Evolutionary conservation across 2,888 invertebrate species (phyloP).

Genomic region (Sycophila texana): DNA sequence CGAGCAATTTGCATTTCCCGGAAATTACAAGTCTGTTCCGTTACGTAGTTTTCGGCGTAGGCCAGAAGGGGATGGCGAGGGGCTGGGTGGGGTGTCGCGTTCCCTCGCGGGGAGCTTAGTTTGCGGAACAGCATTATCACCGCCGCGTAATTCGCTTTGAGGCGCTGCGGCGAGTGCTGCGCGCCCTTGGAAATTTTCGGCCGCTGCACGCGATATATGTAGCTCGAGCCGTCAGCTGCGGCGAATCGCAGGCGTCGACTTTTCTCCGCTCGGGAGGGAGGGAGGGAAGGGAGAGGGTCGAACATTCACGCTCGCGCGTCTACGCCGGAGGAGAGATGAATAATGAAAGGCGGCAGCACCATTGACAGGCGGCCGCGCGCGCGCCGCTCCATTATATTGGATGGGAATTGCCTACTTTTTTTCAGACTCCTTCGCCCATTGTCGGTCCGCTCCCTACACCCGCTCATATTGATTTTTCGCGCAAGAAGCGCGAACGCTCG

Average conservation of each 20-base stretch:
- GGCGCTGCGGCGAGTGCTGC: conserved; percentile 13
- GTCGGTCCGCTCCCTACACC: not conserved
- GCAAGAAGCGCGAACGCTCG: not conserved
- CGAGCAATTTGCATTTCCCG: conserved; percentile 63
- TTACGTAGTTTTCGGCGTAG: conserved; percentile 60
- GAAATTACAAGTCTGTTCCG: conserved; percentile 63
- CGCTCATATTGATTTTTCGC: conserved; percentile 9
- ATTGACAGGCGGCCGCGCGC: not conserved
- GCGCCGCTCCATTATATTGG: conserved; percentile 11
- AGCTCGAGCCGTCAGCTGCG: not conserved
- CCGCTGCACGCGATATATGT: not conserved
- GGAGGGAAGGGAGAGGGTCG: not conserved
- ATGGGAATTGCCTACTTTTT: conserved; percentile 4
- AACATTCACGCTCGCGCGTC: not conserved
- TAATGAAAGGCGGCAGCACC: not conserved
- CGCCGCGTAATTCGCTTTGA: conserved; percentile 59
- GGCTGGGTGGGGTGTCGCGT: not conserved
- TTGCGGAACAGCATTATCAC: conserved; percentile 58
- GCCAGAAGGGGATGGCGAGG: not conserved
- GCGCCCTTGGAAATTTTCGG: conserved; percentile 27
- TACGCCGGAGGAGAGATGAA: not conserved
- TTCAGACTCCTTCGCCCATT: no score
- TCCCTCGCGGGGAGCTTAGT: conserved; percentile 50
- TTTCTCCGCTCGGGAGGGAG: not conserved
- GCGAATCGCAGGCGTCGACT: not conserved